Conservation (phyloP, 1,140 invertebrate genomes). For the Hirudo medicinalis region DNA sequence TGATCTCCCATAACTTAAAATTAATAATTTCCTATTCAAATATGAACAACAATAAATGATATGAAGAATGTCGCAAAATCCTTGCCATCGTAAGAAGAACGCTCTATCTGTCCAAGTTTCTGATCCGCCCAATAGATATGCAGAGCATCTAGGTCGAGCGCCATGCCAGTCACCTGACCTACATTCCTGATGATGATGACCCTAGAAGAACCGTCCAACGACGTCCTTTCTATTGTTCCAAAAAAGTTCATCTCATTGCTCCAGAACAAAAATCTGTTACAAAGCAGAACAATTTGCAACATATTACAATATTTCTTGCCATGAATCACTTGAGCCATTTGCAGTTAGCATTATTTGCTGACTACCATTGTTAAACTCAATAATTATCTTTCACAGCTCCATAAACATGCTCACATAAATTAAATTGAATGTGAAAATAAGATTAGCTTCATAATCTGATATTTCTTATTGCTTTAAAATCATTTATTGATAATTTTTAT, state of each 20-base stretch:
- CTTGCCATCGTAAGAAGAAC: not conserved
- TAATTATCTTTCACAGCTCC: too few species aligned
- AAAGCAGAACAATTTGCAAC: not conserved
- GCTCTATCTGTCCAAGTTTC: slow-evolving; percentile 10
- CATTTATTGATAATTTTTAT: too few species aligned
- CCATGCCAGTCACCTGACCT: slow-evolving; percentile 15
- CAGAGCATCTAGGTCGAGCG: not conserved
- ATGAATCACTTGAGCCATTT: too few species aligned
- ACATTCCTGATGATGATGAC: not conserved
- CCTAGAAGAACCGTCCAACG: slow-evolving; percentile 9
- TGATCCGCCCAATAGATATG: slow-evolving; percentile 5
- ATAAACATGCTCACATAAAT: too few species aligned
- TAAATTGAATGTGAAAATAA: too few species aligned
- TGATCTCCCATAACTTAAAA: too few species aligned
- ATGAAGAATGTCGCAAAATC: not conserved
- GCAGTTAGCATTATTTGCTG: too few species aligned
- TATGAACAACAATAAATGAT: too few species aligned
- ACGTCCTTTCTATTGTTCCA: slow-evolving; percentile 8
- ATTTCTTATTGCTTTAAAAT: too few species aligned
- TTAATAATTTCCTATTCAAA: too few species aligned
- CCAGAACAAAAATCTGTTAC: slow-evolving; percentile 6
- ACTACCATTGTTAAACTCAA: too few species aligned
- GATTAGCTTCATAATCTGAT: too few species aligned
- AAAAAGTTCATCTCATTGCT: slow-evolving; percentile 3
- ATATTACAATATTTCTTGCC: not conserved